Evolutionary conservation across 2,113 vertebrate genomes (phyloP), one percentile per base, ranked within the genome.

Genomic region (Fulica atra): DNA sequence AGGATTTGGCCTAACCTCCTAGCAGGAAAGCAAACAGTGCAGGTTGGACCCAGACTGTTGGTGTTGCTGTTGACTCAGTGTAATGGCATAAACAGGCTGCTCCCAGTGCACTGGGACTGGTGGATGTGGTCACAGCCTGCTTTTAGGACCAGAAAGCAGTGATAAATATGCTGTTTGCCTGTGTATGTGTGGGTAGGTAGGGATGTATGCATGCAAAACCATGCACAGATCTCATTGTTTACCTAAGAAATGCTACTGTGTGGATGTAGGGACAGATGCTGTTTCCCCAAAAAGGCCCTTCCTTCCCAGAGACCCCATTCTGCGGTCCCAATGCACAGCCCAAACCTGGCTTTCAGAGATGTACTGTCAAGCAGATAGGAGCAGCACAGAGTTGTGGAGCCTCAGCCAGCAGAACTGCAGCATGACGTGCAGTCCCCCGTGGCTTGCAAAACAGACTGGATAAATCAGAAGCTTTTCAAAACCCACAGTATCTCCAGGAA

Each of bases 401-500:
- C 51, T 89, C 64, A 1, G 3, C 29, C 54, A 90, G 63, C 25
- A 88, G 72, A 90, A 65, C 56, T 92, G 77, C 76, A 93, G 51
- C 46, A 64, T 88, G 72, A 83, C 18, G 7, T 51, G 13, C 44
- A 35, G 56, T 86, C 86, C 72, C 94, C 69, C 10, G 64, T 54
- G 92, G 77, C 77, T 91, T 71, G 54, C 38, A 36, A 71, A 96
- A 51, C 48, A 92, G 60, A 64, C 21, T 21, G 46, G 56, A 56
- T 61, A 86, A 77, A 93, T 63, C 68, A 89, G 51, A 61, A 93
- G 60, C n/a, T 92, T 95, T 91, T 78, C 72, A 95, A 95, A 89
- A 92, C 17, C 42, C 54, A 83, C 63, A 83, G 28, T 36, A 77
- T 83, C 88, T 83, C 68, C 69, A 60, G 72, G 33, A 96, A 68